These are phyloP conservation scores for Phocides pigmalion DNA, from an alignment of 1,140 invertebrate species.

Conservation along the genomic window DNA sequence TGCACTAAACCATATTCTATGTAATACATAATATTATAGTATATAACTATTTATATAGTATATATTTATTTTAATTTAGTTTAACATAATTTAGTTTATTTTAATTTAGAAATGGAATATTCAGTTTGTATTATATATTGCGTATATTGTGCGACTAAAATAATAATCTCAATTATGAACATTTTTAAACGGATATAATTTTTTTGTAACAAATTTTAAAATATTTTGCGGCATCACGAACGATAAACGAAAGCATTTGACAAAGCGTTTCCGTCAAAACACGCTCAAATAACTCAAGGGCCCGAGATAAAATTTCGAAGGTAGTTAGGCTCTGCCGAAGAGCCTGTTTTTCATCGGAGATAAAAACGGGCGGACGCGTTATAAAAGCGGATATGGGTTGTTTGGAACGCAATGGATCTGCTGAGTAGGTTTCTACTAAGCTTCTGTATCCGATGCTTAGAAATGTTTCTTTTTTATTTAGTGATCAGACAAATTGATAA, in stretches of 20 bases:
- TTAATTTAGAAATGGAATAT: too few relatives aligned
- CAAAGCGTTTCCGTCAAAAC: conserved; percentile 8
- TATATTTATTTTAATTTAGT: too few relatives aligned
- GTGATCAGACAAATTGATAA: neutral
- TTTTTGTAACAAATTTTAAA: too few relatives aligned
- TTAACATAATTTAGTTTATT: too few relatives aligned
- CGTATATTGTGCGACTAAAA: too few relatives aligned
- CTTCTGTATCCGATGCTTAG: neutral
- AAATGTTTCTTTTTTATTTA: conserved; percentile 1
- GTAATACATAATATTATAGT: too few relatives aligned
- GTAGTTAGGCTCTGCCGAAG: conserved; percentile 7
- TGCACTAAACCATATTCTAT: too few relatives aligned
- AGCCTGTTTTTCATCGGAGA: conserved; percentile 11
- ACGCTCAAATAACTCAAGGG: neutral
- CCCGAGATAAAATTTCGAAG: conserved; percentile 10
- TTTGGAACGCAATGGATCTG: conserved; percentile 10
- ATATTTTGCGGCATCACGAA: neutral
- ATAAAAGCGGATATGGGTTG: conserved; percentile 20
- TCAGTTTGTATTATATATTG: too few relatives aligned
- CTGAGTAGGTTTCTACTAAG: neutral
- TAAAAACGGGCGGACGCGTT: conserved; percentile 6
- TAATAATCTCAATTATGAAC: too few relatives aligned
- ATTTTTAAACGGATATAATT: too few relatives aligned
- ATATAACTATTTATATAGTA: too few relatives aligned
- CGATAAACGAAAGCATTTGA: neutral